A percentile compares a stretch with the other conserved stretches of the same genome.
These are phyloP conservation scores for Morinoia aosen DNA, from an alignment of 2,888 invertebrate species.

Conservation along the genomic window DNA sequence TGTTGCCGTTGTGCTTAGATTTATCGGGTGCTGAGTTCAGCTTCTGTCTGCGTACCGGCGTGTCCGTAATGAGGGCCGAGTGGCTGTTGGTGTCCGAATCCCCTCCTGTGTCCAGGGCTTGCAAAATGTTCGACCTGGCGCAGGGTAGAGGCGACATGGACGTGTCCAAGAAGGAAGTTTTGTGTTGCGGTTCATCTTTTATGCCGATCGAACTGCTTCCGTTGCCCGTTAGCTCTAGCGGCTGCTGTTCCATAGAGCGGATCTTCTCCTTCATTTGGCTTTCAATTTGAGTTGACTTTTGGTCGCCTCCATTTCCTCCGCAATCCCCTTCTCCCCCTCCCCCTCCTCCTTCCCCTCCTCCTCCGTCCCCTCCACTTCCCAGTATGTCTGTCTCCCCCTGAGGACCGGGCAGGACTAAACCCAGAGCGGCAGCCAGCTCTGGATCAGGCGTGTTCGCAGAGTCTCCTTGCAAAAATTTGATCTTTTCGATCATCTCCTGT, in stretches of 20 bases:
- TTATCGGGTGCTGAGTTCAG: constrained; percentile 58
- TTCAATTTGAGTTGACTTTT: not conserved
- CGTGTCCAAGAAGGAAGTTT: constrained; percentile 26
- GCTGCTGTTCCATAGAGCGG: not conserved
- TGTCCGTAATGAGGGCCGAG: constrained; percentile 66
- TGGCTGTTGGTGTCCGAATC: constrained; percentile 67
- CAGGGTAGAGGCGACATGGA: constrained; percentile 56
- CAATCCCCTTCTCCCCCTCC: not conserved
- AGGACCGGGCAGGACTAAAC: constrained; percentile 61
- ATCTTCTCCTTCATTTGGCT: not conserved
- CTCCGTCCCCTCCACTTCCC: constrained; percentile 55
- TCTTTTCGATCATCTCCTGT: constrained; percentile 92
- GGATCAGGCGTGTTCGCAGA: constrained; percentile 60
- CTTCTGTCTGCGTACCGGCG: constrained; percentile 60
- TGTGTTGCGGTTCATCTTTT: constrained; percentile 27
- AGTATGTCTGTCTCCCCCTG: constrained; percentile 60
- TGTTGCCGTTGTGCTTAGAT: constrained; percentile 65
- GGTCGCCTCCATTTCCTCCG: not conserved
- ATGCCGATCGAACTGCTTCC: constrained; percentile 36
- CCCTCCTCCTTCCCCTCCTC: constrained; percentile 29
- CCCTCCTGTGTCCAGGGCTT: constrained; percentile 60
- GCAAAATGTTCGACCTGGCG: constrained; percentile 55
- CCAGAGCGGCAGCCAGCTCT: constrained; percentile 64
- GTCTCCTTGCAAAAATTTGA: constrained; percentile 83
- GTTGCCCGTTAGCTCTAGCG: constrained; percentile 27